Conservation (phyloP, 2,797 vertebrate species). For the Cirrhinus mrigala region DNA sequence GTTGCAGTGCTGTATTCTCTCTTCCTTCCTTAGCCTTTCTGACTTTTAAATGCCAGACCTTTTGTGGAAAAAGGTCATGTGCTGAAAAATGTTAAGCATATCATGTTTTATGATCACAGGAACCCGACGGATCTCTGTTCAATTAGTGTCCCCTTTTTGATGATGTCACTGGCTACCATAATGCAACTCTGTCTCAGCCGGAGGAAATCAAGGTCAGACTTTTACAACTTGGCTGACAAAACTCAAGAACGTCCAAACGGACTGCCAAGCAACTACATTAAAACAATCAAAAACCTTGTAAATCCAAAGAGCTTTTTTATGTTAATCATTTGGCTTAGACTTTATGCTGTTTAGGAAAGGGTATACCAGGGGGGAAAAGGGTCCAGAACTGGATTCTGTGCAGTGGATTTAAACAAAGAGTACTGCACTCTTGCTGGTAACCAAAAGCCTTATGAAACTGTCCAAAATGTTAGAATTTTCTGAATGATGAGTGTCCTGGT, state of each 20-base stretch:
- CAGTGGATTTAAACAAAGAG: background rate
- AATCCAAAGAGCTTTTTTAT: background rate
- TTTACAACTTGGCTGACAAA: slow-evolving; percentile 22
- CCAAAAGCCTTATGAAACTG: background rate
- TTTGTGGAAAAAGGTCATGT: slow-evolving; percentile 40
- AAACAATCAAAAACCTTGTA: background rate
- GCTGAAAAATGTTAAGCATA: slow-evolving; percentile 36
- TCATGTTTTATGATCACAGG: slow-evolving; percentile 34
- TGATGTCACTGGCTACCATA: slow-evolving; percentile 28
- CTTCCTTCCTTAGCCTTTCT: slow-evolving; percentile 20
- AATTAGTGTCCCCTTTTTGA: slow-evolving; percentile 28
- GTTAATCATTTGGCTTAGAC: background rate
- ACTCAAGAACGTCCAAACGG: background rate
- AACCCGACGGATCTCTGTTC: slow-evolving; percentile 40
- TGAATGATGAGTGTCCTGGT: background rate
- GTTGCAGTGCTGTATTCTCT: slow-evolving; percentile 25
- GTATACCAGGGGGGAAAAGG: background rate
- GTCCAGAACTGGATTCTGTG: background rate
- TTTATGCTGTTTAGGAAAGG: background rate
- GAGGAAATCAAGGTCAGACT: slow-evolving; percentile 15
- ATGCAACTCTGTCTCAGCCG: slow-evolving; percentile 2
- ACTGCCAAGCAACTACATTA: slow-evolving; percentile 20
- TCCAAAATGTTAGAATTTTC: background rate
- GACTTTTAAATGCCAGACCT: slow-evolving; percentile 55
- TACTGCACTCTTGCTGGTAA: background rate